Evolutionary conservation across 2,888 invertebrate species (phyloP).

Genomic region (Rhimphoctona megacephalus): DNA sequence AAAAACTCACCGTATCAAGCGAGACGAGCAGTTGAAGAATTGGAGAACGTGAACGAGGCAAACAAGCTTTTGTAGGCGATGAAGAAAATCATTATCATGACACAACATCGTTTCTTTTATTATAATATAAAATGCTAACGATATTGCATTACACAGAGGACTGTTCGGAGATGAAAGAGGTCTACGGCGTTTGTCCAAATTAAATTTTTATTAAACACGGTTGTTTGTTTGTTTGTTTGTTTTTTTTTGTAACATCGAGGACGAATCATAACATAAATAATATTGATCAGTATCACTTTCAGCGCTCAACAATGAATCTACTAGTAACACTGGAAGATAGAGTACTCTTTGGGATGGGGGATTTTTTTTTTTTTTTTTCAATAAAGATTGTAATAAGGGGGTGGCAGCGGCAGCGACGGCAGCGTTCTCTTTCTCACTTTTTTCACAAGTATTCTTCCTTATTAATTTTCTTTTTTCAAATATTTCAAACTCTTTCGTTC

Average conservation of each 20-base stretch:
- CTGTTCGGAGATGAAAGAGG: conserved; percentile 62
- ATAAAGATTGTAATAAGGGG: conserved; percentile 14
- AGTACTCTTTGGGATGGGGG: conserved; percentile 72
- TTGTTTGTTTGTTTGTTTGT: conserved; percentile 73
- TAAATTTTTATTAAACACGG: conserved; percentile 85
- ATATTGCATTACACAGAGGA: conserved; percentile 45
- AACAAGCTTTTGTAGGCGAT: neutral
- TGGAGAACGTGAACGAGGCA: neutral
- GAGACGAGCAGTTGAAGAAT: neutral
- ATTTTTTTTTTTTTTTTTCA: neutral
- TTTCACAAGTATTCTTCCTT: conserved; percentile 64
- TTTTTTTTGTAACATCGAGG: conserved; percentile 83
- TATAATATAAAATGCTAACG: conserved; percentile 40
- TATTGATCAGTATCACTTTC: conserved; percentile 84
- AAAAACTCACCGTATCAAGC: conserved; percentile 17
- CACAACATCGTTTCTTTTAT: conserved; percentile 27
- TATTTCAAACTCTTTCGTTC: conserved; percentile 65
- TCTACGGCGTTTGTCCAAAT: conserved; percentile 82
- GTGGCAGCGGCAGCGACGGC: conserved; percentile 71
- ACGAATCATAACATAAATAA: conserved; percentile 84
- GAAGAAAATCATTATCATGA: conserved; percentile 30
- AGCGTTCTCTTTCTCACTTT: conserved; percentile 69
- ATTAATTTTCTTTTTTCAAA: conserved; percentile 53
- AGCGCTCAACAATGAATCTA: conserved; percentile 84
- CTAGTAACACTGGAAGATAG: conserved; percentile 84